Evolutionary conservation across 2,797 vertebrate genomes (phyloP).

Genomic region (Linurgus olivaceus): DNA sequence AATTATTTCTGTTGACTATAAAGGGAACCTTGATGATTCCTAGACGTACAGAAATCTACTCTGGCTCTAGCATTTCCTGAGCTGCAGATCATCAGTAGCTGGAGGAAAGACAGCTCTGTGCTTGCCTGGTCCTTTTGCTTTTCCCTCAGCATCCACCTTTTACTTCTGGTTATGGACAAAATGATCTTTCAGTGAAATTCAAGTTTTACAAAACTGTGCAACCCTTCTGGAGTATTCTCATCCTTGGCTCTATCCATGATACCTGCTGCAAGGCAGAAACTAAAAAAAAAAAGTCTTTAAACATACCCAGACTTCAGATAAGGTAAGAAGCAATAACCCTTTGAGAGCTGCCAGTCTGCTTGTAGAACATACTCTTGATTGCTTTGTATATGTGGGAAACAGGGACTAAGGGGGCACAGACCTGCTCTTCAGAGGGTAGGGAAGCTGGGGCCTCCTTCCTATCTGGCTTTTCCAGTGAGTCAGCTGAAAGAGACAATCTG

Average conservation of each 20-base stretch:
- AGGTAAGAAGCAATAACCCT: not conserved
- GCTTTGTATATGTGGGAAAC: rapidly evolving
- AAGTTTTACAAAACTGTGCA: not conserved
- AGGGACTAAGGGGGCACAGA: not conserved
- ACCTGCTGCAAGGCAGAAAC: not conserved
- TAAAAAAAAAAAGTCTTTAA: not conserved
- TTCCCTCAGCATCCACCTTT: not conserved
- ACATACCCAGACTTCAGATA: not conserved
- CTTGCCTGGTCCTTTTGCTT: not conserved
- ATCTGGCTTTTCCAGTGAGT: not conserved
- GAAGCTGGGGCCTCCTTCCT: rapidly evolving
- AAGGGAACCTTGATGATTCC: not conserved
- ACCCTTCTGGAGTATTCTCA: not conserved
- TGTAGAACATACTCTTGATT: rapidly evolving
- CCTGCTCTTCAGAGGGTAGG: not conserved
- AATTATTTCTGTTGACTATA: slow-evolving; percentile 38
- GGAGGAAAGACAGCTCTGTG: not conserved
- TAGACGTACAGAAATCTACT: not conserved
- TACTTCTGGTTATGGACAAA: not conserved
- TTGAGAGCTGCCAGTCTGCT: not conserved
- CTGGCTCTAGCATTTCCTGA: slow-evolving; percentile 2
- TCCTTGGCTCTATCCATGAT: not conserved
- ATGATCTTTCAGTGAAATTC: not conserved
- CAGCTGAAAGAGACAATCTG: not conserved
- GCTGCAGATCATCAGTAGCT: not conserved